Conservation (phyloP, 2,113 vertebrate species). For the Pelecanus crispus region DNA sequence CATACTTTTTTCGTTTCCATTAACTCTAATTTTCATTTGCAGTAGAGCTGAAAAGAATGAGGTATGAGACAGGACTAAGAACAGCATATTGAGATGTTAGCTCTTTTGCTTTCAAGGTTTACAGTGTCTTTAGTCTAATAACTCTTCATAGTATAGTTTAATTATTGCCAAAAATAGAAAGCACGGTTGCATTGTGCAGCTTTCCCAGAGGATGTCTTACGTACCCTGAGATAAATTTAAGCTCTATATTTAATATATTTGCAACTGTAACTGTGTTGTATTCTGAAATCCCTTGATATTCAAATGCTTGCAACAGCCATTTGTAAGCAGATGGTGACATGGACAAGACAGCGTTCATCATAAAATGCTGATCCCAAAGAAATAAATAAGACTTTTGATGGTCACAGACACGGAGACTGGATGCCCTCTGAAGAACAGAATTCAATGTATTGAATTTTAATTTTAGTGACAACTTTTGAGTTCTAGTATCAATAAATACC, state of each 20-base stretch:
- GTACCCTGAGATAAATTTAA: slow-evolving; percentile 25
- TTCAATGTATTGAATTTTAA: background rate
- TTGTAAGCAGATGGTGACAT: background rate
- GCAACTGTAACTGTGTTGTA: background rate
- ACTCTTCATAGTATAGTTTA: slow-evolving; percentile 17
- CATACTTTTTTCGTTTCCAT: background rate
- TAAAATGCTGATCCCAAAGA: background rate
- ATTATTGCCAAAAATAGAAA: slow-evolving; percentile 59
- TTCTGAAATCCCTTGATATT: slow-evolving; percentile 20
- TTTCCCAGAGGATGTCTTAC: slow-evolving; percentile 42
- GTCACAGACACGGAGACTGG: background rate
- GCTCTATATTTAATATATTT: slow-evolving; percentile 38
- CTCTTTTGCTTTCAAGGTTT: slow-evolving; percentile 45
- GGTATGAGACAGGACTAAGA: background rate
- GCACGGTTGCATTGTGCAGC: background rate
- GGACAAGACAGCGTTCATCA: background rate
- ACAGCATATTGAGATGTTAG: background rate
- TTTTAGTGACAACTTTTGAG: background rate
- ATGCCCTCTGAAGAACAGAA: background rate
- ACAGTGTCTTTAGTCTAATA: slow-evolving; percentile 16
- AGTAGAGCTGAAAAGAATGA: slow-evolving; percentile 34
- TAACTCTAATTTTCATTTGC: slow-evolving; percentile 43
- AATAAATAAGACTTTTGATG: background rate
- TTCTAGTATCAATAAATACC: background rate
- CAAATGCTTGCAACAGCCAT: background rate